Evolutionary conservation across 2,888 invertebrate species (phyloP), one percentile per base, ranked within the genome.

Genomic region (Spilosoma lubricipeda): DNA sequence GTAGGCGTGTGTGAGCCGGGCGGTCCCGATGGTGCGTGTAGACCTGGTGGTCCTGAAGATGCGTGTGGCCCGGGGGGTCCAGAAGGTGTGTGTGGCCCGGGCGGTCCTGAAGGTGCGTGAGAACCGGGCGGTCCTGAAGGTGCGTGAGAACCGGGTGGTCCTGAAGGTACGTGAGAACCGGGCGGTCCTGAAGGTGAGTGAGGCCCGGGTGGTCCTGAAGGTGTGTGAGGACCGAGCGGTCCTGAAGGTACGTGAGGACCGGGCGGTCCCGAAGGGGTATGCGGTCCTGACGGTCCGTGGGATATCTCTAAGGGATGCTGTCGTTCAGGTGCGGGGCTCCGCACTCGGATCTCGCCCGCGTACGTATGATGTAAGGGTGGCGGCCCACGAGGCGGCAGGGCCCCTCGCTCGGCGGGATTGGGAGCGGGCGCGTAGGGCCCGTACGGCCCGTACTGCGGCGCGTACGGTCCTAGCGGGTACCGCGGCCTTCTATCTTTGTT

Each of bases 401-500:
- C 74, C 71, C 45, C 78, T 73, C 68, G 83, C 70, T 83, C 80
- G 74, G 77, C 71, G 77, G 80, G 67, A 78, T 82, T 69, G 5
- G 82, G 75, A 0, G 80, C 75, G 56, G 94, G 94, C 67, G 94
- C 95, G 86, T 95, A 95, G 0, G 95, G 95, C 0, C 94, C 93
- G 87, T 95, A 95, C 1, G 94, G 93, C 0, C 92, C 93, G 83
- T 94, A 95, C 78, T 94, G 94, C 0, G 96, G 96, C 68, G 96
- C 96, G 87, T 96, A 96, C 0, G 96, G 96, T 0, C 96, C 96
- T 5, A 95, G 91, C 52, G 96, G 96, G 81, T 87, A 95, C 20
- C 93, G 90, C 83, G 92, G 93, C 64, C 92, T 88, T 0, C 96
- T 88, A 70, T 94, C 94, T 82, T 95, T 95, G 81, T 92, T 93